Conservation (phyloP, 2,888 invertebrate species). For the Torymus tubicola region DNA sequence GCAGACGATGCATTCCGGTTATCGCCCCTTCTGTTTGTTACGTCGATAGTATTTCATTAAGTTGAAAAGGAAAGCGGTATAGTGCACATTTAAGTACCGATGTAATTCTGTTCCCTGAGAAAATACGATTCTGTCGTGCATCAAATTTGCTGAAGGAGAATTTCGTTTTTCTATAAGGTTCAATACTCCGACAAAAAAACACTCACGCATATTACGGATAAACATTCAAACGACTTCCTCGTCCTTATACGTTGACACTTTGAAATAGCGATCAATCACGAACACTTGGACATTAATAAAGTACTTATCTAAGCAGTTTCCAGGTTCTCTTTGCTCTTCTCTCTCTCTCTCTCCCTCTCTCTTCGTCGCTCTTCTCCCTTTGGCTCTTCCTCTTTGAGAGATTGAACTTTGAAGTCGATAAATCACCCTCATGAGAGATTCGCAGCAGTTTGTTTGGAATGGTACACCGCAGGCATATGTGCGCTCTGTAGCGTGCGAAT, state of each 20-base stretch:
- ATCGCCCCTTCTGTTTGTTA: no score
- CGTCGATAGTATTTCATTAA: no score
- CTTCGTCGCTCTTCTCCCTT: slow-evolving; percentile 6
- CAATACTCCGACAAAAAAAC: neutral
- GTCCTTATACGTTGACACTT: neutral
- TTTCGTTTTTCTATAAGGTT: no score
- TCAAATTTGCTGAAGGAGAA: neutral
- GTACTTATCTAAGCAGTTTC: slow-evolving; percentile 1
- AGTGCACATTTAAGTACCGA: no score
- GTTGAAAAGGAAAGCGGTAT: no score
- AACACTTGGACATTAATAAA: slow-evolving; percentile 32
- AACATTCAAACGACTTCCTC: slow-evolving; percentile 12
- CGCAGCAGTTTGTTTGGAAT: slow-evolving; percentile 36
- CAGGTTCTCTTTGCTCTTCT: neutral
- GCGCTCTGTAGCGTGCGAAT: slow-evolving; percentile 12
- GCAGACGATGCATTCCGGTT: no score
- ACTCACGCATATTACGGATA: neutral
- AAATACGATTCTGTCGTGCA: neutral
- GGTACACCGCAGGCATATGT: slow-evolving; percentile 7
- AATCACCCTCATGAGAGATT: slow-evolving; percentile 46
- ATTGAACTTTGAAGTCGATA: slow-evolving; percentile 41
- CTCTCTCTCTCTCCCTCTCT: neutral
- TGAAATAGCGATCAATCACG: slow-evolving; percentile 15
- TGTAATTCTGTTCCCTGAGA: no score
- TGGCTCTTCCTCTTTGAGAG: slow-evolving; percentile 14